These are phyloP conservation scores for Heliornis fulica DNA, from an alignment of 2,113 vertebrate species.

Conservation along the genomic window DNA sequence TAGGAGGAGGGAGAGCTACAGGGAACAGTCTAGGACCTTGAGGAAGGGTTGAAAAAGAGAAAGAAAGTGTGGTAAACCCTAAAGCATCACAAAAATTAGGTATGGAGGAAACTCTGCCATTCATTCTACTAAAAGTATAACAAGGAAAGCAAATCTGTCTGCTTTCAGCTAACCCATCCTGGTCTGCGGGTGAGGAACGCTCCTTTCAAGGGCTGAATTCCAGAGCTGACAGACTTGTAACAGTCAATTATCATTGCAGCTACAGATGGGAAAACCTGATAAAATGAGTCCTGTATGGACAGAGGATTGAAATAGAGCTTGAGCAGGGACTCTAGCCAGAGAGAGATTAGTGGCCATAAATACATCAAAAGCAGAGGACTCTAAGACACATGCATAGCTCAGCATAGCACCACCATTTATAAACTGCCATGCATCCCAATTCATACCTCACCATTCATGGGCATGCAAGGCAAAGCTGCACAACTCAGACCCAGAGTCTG, in stretches of 20 bases:
- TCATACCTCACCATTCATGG: slow-evolving; percentile 47
- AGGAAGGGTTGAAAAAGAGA: not conserved
- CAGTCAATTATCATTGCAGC: slow-evolving; percentile 20
- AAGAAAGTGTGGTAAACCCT: not conserved
- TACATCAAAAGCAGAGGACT: slow-evolving; percentile 36
- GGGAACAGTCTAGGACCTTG: not conserved
- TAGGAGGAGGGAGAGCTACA: not conserved
- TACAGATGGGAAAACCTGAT: slow-evolving; percentile 57
- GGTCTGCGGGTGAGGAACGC: not conserved
- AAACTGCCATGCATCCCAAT: not conserved
- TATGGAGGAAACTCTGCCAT: not conserved
- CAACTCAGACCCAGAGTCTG: not conserved
- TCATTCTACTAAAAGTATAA: not conserved
- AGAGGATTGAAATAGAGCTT: slow-evolving; percentile 52
- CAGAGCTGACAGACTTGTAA: slow-evolving; percentile 22
- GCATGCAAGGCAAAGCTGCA: not conserved
- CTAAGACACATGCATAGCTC: not conserved
- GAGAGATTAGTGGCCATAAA: slow-evolving; percentile 49
- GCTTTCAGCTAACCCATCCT: not conserved
- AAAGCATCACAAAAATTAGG: not conserved
- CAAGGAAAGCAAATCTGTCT: slow-evolving; percentile 25
- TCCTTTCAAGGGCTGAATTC: slow-evolving; percentile 52
- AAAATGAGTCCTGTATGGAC: slow-evolving; percentile 40
- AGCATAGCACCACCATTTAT: slow-evolving; percentile 20
- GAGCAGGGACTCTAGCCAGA: slow-evolving; percentile 21